Percentiles rank a stretch among this genome's conserved stretches.
Evolutionary conservation across 2,888 invertebrate species (phyloP).

Genomic region (Drosophila differens): DNA sequence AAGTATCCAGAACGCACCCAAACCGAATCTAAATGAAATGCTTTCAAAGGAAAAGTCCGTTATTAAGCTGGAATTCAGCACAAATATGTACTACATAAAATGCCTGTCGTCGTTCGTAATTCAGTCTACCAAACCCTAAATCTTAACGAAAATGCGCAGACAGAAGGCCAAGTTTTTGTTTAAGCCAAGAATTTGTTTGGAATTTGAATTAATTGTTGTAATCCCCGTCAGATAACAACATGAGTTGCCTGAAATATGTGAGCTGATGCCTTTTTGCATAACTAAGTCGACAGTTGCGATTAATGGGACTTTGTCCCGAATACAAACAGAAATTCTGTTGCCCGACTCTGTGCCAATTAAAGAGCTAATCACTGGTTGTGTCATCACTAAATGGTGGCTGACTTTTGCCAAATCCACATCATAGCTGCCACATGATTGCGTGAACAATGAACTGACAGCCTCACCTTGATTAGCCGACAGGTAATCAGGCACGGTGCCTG

Average conservation of each 20-base stretch:
- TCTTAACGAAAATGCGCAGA: conserved; percentile 38
- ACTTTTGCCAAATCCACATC: conserved; percentile 24
- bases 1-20: not conserved
- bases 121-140: conserved; percentile 24
- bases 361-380: conserved; percentile 25
- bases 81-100: not conserved
- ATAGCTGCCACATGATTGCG: conserved; percentile 39
- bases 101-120: not conserved
- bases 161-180: conserved; percentile 40
- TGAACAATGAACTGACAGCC: not conserved
- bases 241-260: conserved; percentile 59
- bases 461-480: conserved; percentile 49
- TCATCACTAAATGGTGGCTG: conserved; percentile 9
- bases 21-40: not conserved
- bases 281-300: conserved; percentile 56
- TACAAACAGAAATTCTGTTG: conserved; percentile 4
- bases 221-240: conserved; percentile 65
- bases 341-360: not conserved
- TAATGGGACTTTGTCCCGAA: conserved; percentile 37
- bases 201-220: conserved; percentile 73
- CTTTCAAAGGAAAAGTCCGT: not conserved
- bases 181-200: conserved; percentile 20
- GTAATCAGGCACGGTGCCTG: conserved; percentile 43
- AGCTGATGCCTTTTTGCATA: conserved; percentile 25
- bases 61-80: not conserved